Percentiles rank a stretch among this genome's conserved stretches.
Conservation (phyloP, 2,113 vertebrate genomes). For the Excalfactoria chinensis region DNA sequence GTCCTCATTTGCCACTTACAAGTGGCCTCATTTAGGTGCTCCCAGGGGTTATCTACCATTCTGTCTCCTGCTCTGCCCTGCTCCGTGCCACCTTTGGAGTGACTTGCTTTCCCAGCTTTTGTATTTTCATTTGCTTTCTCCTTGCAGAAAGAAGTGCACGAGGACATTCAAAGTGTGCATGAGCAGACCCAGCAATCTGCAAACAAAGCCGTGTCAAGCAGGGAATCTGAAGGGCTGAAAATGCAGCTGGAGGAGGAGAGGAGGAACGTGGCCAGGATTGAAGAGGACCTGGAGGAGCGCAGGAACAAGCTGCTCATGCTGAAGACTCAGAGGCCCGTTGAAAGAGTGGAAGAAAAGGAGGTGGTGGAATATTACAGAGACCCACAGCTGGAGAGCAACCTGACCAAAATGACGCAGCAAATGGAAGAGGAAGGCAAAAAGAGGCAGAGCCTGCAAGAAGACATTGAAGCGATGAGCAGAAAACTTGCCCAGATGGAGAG, state of each 20-base stretch:
- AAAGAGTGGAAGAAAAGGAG: conserved; percentile 92
- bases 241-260: conserved; percentile 85
- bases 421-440: conserved; percentile 81
- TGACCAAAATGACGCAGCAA: conserved; percentile 74
- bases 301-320: conserved; percentile 84
- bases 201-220: conserved; percentile 54
- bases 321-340: conserved; percentile 87
- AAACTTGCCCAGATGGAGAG: conserved; percentile 82
- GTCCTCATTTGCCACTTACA: background rate
- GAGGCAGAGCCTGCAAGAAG: conserved; percentile 75
- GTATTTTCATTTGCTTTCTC: background rate
- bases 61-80: background rate
- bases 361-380: conserved; percentile 92
- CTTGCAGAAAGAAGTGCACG: conserved; percentile 86
- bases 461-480: conserved; percentile 79
- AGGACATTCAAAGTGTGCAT: conserved; percentile 70
- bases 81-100: background rate
- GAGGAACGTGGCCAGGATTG: conserved; percentile 74
- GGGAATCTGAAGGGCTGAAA: conserved; percentile 75
- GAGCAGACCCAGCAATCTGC: conserved; percentile 77
- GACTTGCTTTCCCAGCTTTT: background rate
- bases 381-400: conserved; percentile 84
- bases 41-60: background rate
- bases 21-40: background rate
- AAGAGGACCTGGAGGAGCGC: conserved; percentile 81